These are phyloP conservation scores for Crax fasciolata DNA, from an alignment of 2,797 vertebrate genomes.

Conservation along the genomic window DNA sequence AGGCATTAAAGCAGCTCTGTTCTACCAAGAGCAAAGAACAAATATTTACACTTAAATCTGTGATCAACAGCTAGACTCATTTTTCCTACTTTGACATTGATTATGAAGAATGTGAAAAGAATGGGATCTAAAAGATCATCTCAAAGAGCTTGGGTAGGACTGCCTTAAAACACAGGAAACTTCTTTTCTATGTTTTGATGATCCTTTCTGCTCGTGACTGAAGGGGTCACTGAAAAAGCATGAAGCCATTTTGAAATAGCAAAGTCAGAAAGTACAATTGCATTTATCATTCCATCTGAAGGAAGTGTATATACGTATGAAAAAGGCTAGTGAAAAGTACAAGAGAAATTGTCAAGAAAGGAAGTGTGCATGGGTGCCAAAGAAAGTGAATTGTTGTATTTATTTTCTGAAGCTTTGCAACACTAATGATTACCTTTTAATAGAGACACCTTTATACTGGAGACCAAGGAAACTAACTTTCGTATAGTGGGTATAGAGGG, in stretches of 20 bases:
- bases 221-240: not conserved
- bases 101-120: not conserved
- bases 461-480: not conserved
- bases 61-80: not conserved
- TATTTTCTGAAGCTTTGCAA: not conserved
- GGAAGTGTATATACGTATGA: not conserved
- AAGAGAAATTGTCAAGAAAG: not conserved
- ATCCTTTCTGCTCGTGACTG: not conserved
- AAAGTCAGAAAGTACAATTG: accelerated
- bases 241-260: accelerated
- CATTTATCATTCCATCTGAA: not conserved
- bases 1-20: not conserved
- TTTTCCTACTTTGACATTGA: not conserved
- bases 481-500: not conserved
- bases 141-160: not conserved
- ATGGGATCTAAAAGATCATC: not conserved
- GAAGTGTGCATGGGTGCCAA: not conserved
- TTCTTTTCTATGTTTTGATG: not conserved
- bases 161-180: not conserved
- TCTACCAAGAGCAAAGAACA: not conserved
- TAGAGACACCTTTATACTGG: not conserved
- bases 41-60: not conserved
- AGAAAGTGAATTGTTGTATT: not conserved
- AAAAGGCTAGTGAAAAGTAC: not conserved
- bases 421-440: not conserved